Percentiles rank a stretch among this genome's conserved stretches.
Conservation (phyloP, 2,113 vertebrate species). For the Sus scrofa region DNA sequence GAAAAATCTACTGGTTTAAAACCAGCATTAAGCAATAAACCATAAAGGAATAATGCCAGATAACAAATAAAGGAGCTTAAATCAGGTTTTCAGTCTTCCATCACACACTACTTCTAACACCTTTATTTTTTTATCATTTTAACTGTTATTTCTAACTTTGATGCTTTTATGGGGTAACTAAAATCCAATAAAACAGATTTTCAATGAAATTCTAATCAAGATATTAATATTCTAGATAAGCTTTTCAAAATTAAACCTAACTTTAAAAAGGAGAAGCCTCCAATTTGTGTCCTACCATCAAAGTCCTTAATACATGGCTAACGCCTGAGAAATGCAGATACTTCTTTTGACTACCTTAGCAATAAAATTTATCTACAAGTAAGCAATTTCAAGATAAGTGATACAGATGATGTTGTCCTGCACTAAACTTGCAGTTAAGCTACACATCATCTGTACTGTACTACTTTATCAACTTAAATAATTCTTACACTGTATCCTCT, state of each 20-base stretch:
- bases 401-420: neutral
- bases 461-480: neutral
- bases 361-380: constrained; percentile 15
- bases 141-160: neutral
- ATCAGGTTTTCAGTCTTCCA: neutral
- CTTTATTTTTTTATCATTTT: neutral
- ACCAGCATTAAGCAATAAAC: neutral
- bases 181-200: constrained; percentile 1
- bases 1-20: neutral
- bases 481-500: neutral
- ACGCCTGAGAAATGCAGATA: neutral
- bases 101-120: neutral
- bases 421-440: neutral
- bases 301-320: neutral
- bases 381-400: neutral
- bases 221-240: neutral
- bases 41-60: neutral
- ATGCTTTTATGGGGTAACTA: neutral
- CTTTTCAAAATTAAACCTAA: neutral
- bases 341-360: neutral
- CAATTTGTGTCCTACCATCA: neutral
- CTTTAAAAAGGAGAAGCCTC: neutral
- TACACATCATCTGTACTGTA: neutral
- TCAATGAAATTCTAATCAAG: neutral
- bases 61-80: neutral